These are phyloP conservation scores for Epizoanthus ramosus DNA, from an alignment of 92 coral and sea anemone species.

Conservation along the genomic window DNA sequence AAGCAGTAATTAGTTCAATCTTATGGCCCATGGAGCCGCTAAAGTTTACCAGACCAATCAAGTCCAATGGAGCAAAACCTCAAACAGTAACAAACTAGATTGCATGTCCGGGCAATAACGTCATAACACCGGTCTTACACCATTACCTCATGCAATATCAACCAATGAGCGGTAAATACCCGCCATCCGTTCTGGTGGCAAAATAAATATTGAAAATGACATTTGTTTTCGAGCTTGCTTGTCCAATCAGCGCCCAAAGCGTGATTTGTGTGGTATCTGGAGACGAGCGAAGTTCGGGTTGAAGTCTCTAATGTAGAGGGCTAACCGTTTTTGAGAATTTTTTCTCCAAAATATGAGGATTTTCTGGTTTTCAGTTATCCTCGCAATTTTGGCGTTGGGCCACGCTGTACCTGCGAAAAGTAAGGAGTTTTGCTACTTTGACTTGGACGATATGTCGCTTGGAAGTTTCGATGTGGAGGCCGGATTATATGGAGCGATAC, in stretches of 20 bases:
- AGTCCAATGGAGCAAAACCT: not conserved
- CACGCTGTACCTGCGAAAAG: conserved; percentile 70
- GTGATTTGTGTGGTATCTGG: conserved; percentile 73
- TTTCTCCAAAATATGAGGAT: conserved; percentile 75
- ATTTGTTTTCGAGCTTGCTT: conserved; percentile 50
- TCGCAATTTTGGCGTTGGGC: conserved; percentile 72
- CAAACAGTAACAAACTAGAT: conserved; percentile 3
- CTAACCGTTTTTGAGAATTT: conserved; percentile 57
- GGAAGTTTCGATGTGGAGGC: conserved; percentile 26
- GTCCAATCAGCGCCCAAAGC: conserved; percentile 78
- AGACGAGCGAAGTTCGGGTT: conserved; percentile 59
- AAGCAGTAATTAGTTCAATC: not conserved
- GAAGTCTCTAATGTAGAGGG: conserved; percentile 79
- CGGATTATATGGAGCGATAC: not conserved
- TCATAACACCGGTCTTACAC: conserved; percentile 60
- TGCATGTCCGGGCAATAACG: conserved; percentile 65
- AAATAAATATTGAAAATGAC: conserved; percentile 79
- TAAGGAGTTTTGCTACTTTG: conserved; percentile 52
- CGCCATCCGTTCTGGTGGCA: conserved; percentile 58
- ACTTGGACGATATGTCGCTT: not conserved
- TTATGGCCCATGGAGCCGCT: not conserved
- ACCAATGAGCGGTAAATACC: conserved; percentile 78
- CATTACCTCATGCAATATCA: conserved; percentile 80
- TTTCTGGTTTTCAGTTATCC: conserved; percentile 65
- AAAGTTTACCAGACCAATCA: not conserved